Evolutionary conservation across 2,113 vertebrate genomes (phyloP).

Genomic region (Sapajus apella): DNA sequence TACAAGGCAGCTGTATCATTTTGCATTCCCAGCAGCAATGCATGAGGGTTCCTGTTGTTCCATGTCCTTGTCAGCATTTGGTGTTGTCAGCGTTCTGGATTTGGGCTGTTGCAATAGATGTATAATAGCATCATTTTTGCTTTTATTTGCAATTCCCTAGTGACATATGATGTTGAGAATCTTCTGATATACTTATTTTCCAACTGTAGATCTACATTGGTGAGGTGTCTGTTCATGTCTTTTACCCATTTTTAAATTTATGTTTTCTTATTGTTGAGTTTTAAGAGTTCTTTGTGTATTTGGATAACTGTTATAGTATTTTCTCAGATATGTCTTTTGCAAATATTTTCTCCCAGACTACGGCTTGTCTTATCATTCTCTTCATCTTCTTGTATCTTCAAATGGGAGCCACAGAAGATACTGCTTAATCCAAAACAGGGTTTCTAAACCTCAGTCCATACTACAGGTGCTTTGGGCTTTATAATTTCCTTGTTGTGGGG

Average conservation of each 20-base stretch:
- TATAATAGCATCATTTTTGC: not conserved
- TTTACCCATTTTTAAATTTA: not conserved
- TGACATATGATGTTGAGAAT: not conserved
- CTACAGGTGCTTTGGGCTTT: not conserved
- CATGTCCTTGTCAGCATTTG: not conserved
- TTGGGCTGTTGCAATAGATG: not conserved
- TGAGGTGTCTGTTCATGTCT: not conserved
- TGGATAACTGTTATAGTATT: not conserved
- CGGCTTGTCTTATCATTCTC: conserved; percentile 8
- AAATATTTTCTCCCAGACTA: not conserved
- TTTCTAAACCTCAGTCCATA: not conserved
- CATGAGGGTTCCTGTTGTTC: not conserved
- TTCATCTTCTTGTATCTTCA: not conserved
- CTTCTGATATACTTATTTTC: not conserved
- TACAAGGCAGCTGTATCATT: too few relatives aligned
- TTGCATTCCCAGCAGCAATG: not conserved
- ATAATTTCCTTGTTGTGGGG: not conserved
- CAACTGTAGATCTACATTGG: not conserved
- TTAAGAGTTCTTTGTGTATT: conserved; percentile 4
- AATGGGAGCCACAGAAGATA: not conserved
- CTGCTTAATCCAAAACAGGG: not conserved
- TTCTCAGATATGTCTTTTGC: not conserved
- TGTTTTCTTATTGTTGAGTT: not conserved
- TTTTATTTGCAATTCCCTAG: not conserved
- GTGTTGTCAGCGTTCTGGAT: not conserved